Evolutionary conservation across 2,797 vertebrate genomes (phyloP).

Genomic region (Rhabdophis nuchalis): DNA sequence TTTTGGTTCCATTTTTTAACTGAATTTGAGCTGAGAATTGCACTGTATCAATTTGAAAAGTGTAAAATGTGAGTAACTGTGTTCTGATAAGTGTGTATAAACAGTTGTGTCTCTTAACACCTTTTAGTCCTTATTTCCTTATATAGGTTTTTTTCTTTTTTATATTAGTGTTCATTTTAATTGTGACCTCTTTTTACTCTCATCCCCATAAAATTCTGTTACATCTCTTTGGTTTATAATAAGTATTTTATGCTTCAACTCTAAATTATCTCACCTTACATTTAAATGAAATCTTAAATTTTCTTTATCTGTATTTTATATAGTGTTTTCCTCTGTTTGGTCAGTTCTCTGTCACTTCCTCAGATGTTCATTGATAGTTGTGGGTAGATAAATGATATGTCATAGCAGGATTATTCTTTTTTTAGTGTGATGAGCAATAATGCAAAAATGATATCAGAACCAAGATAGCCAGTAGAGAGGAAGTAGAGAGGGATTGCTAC

Average conservation of each 20-base stretch:
- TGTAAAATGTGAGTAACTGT: background rate
- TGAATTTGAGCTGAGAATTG: background rate
- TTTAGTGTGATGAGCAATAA: background rate
- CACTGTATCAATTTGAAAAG: background rate
- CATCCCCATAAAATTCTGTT: background rate
- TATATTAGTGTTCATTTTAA: background rate
- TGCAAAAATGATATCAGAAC: constrained; percentile 23
- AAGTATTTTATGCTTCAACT: background rate
- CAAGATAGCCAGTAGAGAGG: constrained; percentile 14
- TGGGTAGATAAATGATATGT: background rate
- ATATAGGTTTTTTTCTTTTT: background rate
- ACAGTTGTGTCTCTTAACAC: background rate
- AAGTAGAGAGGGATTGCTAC: constrained; percentile 12
- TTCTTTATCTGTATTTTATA: background rate
- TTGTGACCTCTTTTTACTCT: background rate
- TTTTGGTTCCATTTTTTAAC: background rate
- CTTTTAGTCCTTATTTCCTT: background rate
- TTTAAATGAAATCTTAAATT: background rate
- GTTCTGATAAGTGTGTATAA: background rate
- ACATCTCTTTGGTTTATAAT: background rate
- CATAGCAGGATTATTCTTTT: constrained; percentile 19
- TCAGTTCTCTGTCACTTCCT: background rate
- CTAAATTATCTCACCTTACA: background rate
- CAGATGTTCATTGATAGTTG: background rate
- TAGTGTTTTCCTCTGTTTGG: background rate